Base-by-base conservation (phyloP, 2,888 invertebrate species). In the Geotrupes spiniger region DNA sequence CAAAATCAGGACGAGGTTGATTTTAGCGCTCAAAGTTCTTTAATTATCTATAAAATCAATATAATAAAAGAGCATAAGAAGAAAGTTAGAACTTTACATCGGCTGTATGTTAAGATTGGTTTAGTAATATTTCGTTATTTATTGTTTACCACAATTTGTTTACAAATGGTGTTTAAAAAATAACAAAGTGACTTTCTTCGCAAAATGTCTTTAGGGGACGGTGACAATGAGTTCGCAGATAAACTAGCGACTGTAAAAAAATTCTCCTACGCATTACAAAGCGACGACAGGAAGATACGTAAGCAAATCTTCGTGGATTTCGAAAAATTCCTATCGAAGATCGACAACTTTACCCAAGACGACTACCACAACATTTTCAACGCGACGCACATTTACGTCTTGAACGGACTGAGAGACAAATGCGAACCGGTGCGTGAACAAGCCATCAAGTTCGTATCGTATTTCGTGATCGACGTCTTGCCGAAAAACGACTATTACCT, bases 401-500 rank as follows among this genome's bases (percentile, higher is more conserved):
- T 78, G 4, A 73, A 74, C 58, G 70, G 74, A 11, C 61, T 79
- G 27, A 71, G 74, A 49, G 87, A 87, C 66, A 69, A 74, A 29
- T 76, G 80, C 0, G 87, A 87, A 71, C 75, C 76, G 1, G 85
- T 85, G 55, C 75, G 86, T 46, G 83, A 84, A 55, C 66, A 72
- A 39, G 73, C 82, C 1, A 76, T 81, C 5, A 68, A 72, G 26
- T 78, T 85, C 49, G 71, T 83, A 16, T 75, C 72, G 1, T 78
- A 74, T 59, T 80, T 84, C 54, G 46, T 69, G 14, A 67, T 84
- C 9, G 71, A 77, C 10, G 72, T 72, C 21, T 65, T 88, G 16
- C 83, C 84, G 0, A 69, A 81, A 0, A 80, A 84, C 55, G 87
- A 89, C 57, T 87, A 84, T 53, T 85, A 87, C 67, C 74, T 92